phyloP scores from a whole-genome alignment of 2,113 vertebrate genomes.

The Ciconia boyciana region DNA sequence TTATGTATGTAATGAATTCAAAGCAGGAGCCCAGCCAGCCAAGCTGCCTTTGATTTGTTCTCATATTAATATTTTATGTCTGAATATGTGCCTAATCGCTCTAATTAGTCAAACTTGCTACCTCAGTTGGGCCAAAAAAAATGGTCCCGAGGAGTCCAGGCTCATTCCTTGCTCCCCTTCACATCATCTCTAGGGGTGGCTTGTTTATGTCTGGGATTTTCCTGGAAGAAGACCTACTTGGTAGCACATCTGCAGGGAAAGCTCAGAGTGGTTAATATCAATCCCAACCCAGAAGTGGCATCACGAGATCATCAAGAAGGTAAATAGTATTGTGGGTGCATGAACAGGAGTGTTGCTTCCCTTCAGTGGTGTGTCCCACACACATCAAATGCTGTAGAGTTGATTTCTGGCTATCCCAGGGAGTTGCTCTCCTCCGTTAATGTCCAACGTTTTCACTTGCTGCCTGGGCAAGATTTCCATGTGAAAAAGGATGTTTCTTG shows the following conservation, averaged over 20 bases:
- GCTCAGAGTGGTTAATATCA: not conserved
- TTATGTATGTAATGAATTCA: not conserved
- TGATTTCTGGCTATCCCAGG: not conserved
- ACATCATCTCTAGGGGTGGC: not conserved
- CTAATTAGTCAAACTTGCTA: not conserved
- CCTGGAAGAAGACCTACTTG: not conserved
- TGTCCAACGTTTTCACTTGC: not conserved
- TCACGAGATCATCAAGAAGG: not conserved
- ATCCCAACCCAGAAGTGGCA: not conserved
- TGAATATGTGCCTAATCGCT: not conserved
- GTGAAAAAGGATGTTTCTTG: not conserved
- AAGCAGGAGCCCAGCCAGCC: not conserved
- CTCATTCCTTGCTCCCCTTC: not conserved
- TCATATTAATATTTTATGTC: not conserved
- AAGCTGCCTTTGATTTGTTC: constrained; percentile 22
- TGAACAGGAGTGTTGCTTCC: not conserved
- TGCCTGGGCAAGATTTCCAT: not conserved
- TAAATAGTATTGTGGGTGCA: not conserved
- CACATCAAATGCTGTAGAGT: accelerated
- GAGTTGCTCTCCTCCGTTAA: not conserved
- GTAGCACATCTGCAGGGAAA: not conserved
- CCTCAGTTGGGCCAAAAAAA: not conserved
- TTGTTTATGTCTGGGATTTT: not conserved
- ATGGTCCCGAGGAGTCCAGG: not conserved
- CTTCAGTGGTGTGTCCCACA: not conserved